Base-by-base conservation (phyloP, 2,888 invertebrate species). In the Machimus atricapillus region DNA sequence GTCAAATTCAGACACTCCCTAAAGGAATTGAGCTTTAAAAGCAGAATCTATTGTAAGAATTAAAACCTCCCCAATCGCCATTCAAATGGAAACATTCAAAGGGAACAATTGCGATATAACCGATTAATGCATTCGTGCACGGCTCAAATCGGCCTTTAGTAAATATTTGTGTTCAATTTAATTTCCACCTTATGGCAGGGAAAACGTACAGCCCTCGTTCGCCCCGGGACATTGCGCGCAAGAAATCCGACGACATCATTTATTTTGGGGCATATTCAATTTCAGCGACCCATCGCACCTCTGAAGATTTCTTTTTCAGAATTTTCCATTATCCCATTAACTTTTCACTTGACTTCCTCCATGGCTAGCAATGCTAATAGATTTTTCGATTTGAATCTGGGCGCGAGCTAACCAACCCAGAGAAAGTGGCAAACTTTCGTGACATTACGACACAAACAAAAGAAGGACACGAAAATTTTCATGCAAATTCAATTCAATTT, bases 401-500 rank as follows among this genome's bases (percentile, higher is more conserved):
- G 12, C 66, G 27, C 19, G 14, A 66, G 66, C 27, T 66, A 66
- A 52, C 52, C 52, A 27, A 66, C 23, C 66, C 27, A 46, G 27
- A 16, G 46, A 79, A 79, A 79, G 79, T 43, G 43, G 46, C 27
- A 46, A 46, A 79, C 40, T 46, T 46, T 79, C 79, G 79, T 40
- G 79, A 46, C 27, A n/a, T 43, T 46, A 46, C n/a, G 43, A 79
- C 34, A 37, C 52, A 82, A 82, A 82, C 82, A 82, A 58, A 82
- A 23, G 82, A 82, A 82, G 82, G 82, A 82, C 82, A 87, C 77
- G 87, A 77, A 76, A 56, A 87, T 87, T 86, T 86, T 81, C 87
- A 87, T 87, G 87, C 87, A 87, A 87, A 87, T 87, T 82, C 86
- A 86, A 86, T 87, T 87, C 87, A 87, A 87, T 87, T 87, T 87